Conservation (phyloP, 1,140 invertebrate species). For the Drosophila sp. region DNA sequence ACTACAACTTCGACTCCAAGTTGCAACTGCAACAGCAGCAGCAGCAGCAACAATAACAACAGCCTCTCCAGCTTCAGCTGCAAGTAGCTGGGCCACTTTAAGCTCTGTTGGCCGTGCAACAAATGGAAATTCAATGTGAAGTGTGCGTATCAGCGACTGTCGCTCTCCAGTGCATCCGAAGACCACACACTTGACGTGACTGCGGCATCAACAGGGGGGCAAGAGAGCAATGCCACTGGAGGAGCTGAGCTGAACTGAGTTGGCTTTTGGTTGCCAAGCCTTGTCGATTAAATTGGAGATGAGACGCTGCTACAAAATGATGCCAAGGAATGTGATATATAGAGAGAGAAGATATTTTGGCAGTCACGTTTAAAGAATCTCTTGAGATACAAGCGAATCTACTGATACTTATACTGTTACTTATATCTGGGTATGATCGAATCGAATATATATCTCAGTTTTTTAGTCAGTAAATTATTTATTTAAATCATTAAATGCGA, state of each 20-base stretch:
- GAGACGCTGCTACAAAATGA: slow-evolving; percentile 36
- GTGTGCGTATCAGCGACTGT: slow-evolving; percentile 82
- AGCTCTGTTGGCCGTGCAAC: slow-evolving; percentile 43
- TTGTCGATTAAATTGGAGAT: slow-evolving; percentile 62
- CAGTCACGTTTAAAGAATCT: background rate
- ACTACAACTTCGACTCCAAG: slow-evolving; percentile 31
- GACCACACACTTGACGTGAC: slow-evolving; percentile 71
- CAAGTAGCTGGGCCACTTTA: slow-evolving; percentile 38
- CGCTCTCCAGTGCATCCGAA: slow-evolving; percentile 76
- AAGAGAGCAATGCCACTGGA: slow-evolving; percentile 18
- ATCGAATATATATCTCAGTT: no score
- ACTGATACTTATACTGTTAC: no score
- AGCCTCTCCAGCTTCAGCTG: slow-evolving; percentile 2
- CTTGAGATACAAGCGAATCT: background rate
- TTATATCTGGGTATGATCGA: no score
- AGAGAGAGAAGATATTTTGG: slow-evolving; percentile 16
- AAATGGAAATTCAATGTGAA: slow-evolving; percentile 82
- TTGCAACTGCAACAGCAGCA: background rate
- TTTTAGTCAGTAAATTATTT: no score
- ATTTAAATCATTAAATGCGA: no score
- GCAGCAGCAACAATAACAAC: background rate
- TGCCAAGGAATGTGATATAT: background rate
- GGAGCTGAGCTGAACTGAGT: slow-evolving; percentile 21
- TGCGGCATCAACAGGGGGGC: background rate
- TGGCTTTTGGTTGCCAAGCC: slow-evolving; percentile 39